phyloP scores from a whole-genome alignment of 2,113 vertebrate genomes.

The Cynopterus brachyotis region DNA sequence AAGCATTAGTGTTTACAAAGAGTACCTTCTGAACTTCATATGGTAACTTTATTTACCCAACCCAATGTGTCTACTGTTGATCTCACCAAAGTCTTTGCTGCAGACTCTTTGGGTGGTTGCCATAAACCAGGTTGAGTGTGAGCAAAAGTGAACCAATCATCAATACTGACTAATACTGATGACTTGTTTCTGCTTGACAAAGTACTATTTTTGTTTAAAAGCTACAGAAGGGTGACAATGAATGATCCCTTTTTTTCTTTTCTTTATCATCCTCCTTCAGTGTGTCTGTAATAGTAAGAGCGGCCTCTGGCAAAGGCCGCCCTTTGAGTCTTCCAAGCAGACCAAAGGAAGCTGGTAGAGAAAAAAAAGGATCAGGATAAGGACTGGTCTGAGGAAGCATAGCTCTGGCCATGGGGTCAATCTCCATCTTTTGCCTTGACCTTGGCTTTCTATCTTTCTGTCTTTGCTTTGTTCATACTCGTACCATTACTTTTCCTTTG shows the following conservation, averaged over 20 bases:
- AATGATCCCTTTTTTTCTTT: not conserved
- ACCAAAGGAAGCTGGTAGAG: not conserved
- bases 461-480: not conserved
- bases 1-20: constrained; percentile 13
- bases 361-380: not conserved
- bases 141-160: not conserved
- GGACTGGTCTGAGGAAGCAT: not conserved
- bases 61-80: not conserved
- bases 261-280: not conserved
- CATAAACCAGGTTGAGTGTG: not conserved
- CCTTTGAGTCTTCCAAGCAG: not conserved
- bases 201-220: not conserved
- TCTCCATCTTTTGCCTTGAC: not conserved
- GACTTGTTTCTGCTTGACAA: not conserved
- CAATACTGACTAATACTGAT: not conserved
- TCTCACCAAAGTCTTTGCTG: not conserved
- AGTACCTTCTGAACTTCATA: not conserved
- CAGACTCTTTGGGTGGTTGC: not conserved
- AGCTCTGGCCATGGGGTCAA: accelerated
- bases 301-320: not conserved
- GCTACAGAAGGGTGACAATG: not conserved
- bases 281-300: not conserved
- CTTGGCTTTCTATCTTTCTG: not conserved
- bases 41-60: not conserved
- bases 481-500: not conserved